These are phyloP conservation scores for Aspidapion aeneum DNA, from an alignment of 2,888 invertebrate genomes.

Conservation along the genomic window DNA sequence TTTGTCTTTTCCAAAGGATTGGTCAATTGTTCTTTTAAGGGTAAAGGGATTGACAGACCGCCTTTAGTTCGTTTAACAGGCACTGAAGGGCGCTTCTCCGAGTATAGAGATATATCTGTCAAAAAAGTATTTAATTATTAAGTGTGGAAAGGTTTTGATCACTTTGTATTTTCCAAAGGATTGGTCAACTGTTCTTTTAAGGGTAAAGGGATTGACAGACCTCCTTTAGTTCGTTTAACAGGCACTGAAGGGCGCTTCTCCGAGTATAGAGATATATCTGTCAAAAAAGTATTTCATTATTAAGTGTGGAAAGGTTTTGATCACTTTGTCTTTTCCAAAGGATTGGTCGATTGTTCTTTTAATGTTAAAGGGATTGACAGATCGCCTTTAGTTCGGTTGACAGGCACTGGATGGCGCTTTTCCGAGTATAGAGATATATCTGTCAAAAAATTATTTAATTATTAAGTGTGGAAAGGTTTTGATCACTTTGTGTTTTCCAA, in stretches of 20 bases:
- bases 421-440: constrained; percentile 31
- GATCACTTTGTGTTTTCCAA: no score
- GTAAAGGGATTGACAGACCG: constrained; percentile 23
- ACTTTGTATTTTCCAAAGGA: constrained; percentile 39
- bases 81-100: constrained; percentile 34
- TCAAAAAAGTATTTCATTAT: no score
- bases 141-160: constrained; percentile 43
- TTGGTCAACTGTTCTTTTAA: constrained; percentile 23
- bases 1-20: constrained; percentile 38
- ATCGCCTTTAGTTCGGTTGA: constrained; percentile 37
- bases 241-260: constrained; percentile 35
- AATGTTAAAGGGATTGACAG: constrained; percentile 21
- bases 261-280: constrained; percentile 26
- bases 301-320: constrained; percentile 43
- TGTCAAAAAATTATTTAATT: no score
- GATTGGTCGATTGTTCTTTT: constrained; percentile 22
- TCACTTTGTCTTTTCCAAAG: constrained; percentile 41
- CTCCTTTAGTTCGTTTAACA: constrained; percentile 37
- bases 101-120: constrained; percentile 27
- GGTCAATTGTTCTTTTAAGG: constrained; percentile 23
- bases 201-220: constrained; percentile 21
- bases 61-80: constrained; percentile 38
- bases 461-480: no score
- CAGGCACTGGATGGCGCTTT: constrained; percentile 32
- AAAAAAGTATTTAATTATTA: no score